These are phyloP conservation scores for Oenanthe melanoleuca DNA, from an alignment of 2,113 vertebrate species.

Conservation along the genomic window DNA sequence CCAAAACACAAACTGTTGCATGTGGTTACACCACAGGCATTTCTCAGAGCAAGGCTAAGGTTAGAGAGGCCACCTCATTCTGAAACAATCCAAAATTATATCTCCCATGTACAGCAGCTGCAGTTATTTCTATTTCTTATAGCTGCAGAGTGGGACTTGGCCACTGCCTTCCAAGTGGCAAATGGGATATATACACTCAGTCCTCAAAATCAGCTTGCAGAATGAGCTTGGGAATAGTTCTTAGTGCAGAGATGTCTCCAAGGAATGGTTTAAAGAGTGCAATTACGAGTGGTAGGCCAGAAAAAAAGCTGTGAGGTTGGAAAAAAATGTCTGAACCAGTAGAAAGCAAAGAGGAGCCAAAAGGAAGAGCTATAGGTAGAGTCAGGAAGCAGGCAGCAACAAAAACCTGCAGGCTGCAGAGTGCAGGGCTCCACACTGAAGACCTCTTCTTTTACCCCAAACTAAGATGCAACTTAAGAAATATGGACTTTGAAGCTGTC, in stretches of 20 bases:
- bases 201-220: rapidly evolving
- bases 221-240: not conserved
- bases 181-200: not conserved
- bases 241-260: not conserved
- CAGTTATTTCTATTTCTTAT: not conserved
- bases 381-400: not conserved
- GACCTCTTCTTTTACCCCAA: not conserved
- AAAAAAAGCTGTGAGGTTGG: not conserved
- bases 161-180: not conserved
- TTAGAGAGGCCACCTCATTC: constrained; percentile 6
- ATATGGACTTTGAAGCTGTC: not conserved
- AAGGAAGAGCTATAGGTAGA: not conserved
- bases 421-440: not conserved
- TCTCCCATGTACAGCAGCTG: not conserved
- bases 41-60: constrained; percentile 7
- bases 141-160: not conserved
- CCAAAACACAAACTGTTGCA: not conserved
- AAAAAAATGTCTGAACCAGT: not conserved
- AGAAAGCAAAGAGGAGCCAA: not conserved
- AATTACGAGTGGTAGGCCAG: not conserved
- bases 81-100: constrained; percentile 10
- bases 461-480: not conserved
- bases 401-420: not conserved
- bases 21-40: not conserved
- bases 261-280: not conserved